A percentile compares a stretch with the other conserved stretches of the same genome.
Evolutionary conservation across 2,113 vertebrate species (phyloP).

Genomic region (Oriolus oriolus): DNA sequence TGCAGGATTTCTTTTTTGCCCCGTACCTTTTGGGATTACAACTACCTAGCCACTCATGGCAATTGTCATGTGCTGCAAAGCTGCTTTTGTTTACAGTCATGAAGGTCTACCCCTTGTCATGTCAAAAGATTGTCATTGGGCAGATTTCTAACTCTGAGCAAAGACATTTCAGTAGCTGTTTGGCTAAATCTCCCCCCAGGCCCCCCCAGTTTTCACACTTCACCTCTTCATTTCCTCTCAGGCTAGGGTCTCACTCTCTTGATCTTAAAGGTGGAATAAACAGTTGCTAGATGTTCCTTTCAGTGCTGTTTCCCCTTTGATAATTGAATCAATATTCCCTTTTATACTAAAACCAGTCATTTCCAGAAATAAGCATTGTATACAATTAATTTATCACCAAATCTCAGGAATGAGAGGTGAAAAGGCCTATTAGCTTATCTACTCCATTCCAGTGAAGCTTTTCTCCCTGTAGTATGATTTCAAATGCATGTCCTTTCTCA

Average conservation of each 20-base stretch:
- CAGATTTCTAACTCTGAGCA: not conserved
- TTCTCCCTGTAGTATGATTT: not conserved
- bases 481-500: not conserved
- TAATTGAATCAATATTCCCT: not conserved
- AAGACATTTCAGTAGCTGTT: not conserved
- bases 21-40: not conserved
- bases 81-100: not conserved
- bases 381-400: not conserved
- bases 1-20: not conserved
- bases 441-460: not conserved
- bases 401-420: not conserved
- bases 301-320: not conserved
- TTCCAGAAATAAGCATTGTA: not conserved
- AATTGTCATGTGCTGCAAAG: not conserved
- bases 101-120: not conserved
- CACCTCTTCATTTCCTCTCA: not conserved
- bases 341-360: not conserved
- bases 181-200: not conserved
- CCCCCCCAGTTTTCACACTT: not conserved
- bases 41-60: accelerated
- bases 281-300: not conserved
- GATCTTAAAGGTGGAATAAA: not conserved
- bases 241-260: not conserved
- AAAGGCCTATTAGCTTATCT: not conserved
- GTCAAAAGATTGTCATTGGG: not conserved